These are phyloP conservation scores for Aphelenchoides fujianensis DNA, from an alignment of 1,140 invertebrate species.

Conservation along the genomic window DNA sequence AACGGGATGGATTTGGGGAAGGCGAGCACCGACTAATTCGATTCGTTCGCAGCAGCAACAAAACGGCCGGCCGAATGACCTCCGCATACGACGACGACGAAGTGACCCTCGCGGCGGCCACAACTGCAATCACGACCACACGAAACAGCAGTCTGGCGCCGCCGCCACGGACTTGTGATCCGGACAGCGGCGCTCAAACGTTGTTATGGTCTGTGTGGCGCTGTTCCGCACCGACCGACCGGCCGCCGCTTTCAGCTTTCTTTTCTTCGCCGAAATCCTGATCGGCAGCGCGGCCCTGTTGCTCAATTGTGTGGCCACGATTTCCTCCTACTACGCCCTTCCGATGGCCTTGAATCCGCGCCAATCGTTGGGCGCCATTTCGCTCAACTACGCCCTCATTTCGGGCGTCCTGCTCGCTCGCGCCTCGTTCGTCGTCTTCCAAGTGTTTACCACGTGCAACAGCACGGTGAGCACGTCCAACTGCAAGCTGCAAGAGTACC, in stretches of 20 bases:
- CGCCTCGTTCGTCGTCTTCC: slow-evolving; percentile 26
- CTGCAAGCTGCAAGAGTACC: slow-evolving; percentile 37
- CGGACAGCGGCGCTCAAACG: background rate
- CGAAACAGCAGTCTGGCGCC: background rate
- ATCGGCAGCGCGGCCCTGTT: slow-evolving; percentile 11
- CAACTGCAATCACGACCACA: background rate
- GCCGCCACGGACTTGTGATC: slow-evolving; percentile 6
- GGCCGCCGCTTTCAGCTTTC: slow-evolving; percentile 13
- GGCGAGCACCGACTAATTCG: background rate
- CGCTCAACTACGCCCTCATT: slow-evolving; percentile 32
- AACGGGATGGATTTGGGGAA: background rate
- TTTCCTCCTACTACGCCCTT: slow-evolving; percentile 18
- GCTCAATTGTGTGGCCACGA: slow-evolving; percentile 16
- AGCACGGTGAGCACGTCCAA: slow-evolving; percentile 30
- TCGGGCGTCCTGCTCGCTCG: slow-evolving; percentile 31
- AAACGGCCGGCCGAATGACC: background rate
- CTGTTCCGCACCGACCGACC: slow-evolving; percentile 6
- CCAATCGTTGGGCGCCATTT: slow-evolving; percentile 24
- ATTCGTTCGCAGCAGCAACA: background rate
- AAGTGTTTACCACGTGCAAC: slow-evolving; percentile 28
- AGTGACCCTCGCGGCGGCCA: background rate
- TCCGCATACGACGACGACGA: background rate
- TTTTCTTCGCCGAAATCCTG: background rate
- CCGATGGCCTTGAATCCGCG: slow-evolving; percentile 21
- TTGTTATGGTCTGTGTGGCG: slow-evolving; percentile 12